phyloP scores from a whole-genome alignment of 2,797 vertebrate genomes.

The Leucoraja ocellata region DNA sequence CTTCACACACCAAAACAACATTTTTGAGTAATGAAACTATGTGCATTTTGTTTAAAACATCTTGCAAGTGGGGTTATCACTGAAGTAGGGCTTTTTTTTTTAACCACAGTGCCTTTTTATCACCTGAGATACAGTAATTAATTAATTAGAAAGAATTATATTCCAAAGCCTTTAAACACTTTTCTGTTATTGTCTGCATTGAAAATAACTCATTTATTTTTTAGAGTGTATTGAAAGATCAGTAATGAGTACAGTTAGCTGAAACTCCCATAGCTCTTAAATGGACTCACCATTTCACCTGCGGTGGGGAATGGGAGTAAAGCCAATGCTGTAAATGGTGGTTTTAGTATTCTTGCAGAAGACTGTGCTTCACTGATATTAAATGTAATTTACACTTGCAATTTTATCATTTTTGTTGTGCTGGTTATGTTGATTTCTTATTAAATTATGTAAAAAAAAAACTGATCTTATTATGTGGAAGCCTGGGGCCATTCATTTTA shows the following conservation, averaged over 20 bases:
- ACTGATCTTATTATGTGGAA: too few species aligned
- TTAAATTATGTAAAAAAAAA: too few species aligned
- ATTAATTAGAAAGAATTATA: not conserved
- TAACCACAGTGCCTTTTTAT: too few species aligned
- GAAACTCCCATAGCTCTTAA: not conserved
- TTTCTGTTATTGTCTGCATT: not conserved
- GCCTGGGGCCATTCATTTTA: too few species aligned
- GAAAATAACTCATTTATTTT: not conserved
- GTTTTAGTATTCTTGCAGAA: not conserved
- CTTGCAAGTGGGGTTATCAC: too few species aligned
- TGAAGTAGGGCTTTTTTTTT: too few species aligned
- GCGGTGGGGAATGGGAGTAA: too few species aligned
- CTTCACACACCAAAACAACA: not conserved
- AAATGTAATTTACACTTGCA: not conserved
- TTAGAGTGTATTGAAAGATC: not conserved
- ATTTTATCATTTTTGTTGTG: not conserved
- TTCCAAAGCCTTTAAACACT: not conserved
- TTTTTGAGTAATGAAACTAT: not conserved
- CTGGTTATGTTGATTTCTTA: not conserved
- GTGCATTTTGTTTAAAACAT: too few species aligned
- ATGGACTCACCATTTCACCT: too few species aligned
- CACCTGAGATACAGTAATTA: not conserved
- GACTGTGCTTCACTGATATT: not conserved
- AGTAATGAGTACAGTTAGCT: not conserved
- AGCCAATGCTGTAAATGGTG: not conserved